These are phyloP conservation scores for Melanotaenia boesemani DNA, from an alignment of 2,797 vertebrate species.

Conservation along the genomic window DNA sequence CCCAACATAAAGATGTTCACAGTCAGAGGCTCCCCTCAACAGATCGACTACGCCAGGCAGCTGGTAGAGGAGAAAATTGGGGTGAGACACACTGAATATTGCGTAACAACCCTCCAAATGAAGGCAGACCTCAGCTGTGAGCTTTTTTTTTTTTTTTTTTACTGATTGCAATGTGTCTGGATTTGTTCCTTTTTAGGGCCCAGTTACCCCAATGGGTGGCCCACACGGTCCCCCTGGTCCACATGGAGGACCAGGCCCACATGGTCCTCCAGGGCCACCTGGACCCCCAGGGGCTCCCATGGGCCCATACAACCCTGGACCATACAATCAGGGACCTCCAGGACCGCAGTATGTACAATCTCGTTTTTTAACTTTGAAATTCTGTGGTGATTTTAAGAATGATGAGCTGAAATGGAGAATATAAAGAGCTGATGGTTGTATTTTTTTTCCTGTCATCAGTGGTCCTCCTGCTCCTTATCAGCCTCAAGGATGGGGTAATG, in stretches of 20 bases:
- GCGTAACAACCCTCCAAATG: accelerated
- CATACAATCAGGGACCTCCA: conserved; percentile 96
- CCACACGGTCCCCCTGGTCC: conserved; percentile 96
- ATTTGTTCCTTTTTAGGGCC: conserved; percentile 82
- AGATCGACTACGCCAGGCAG: conserved; percentile 98
- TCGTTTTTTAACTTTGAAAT: neutral
- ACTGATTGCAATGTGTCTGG: conserved; percentile 17
- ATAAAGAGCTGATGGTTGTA: neutral
- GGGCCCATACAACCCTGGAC: conserved; percentile 98
- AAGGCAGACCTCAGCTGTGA: neutral
- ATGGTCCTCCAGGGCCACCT: conserved; percentile 95
- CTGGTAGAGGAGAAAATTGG: conserved; percentile 99
- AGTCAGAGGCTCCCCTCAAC: conserved; percentile 95
- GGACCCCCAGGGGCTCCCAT: conserved; percentile 94
- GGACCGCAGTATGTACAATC: conserved; percentile 92
- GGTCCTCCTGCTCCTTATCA: conserved; percentile 97
- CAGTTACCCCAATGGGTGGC: conserved; percentile 95
- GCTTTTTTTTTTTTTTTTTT: neutral
- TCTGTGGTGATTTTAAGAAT: accelerated
- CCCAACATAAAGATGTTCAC: conserved; percentile 99
- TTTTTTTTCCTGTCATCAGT: conserved; percentile 73
- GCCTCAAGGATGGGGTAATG: conserved; percentile 98
- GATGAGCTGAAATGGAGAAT: neutral
- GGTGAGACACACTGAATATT: conserved; percentile 78
- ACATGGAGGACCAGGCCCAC: conserved; percentile 95